Evolutionary conservation across 2,113 vertebrate genomes (phyloP), one percentile per base, ranked within the genome.

Genomic region (Austrofundulus limnaeus): DNA sequence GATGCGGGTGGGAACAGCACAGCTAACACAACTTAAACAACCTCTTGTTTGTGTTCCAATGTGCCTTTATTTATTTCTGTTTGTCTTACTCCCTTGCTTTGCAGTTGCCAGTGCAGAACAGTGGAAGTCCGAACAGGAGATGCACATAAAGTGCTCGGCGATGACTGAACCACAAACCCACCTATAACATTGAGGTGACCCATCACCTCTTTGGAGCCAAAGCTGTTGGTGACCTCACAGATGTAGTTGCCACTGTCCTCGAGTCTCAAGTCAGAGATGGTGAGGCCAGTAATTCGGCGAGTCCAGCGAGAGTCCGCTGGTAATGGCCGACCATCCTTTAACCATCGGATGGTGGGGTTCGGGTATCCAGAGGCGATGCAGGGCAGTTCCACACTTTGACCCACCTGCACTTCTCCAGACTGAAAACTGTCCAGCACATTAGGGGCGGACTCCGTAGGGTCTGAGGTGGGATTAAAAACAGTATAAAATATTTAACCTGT

Each of bases 191-290:
- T 96, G 83, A 99, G 94, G 85, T 93, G 94, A 71, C 96, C 96
- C 0, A 94, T 96, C 89, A 95, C 96, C 88, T 98, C 97, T 66
- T 96, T 94, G 2, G 96, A 98, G 66, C 97, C 97, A 0, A 98
- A 98, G 87, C 95, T 98, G 88, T 99, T 99, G 82, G 96, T 98
- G 86, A 99, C 95, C 87, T 99, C 97, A 51, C 97, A 99, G 81
- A 98, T 95, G 90, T 99, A 99, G 82, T 94, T 95, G 34, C 97
- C 96, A 0, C 96, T 96, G 91, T 99, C 97, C 88, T 97, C 96
- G 0, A 96, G 91, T 11, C 94, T 92, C 79, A 98, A 87, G 81
- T 96, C 96, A 0, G 92, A 95, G 90, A 98, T 91, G 55, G 93
- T 95, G 81, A 99, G 94, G 43, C 97, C 97, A 0, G 96, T 96